These are phyloP conservation scores for Lepetodrilus schrolli DNA, from an alignment of 2,888 invertebrate species.

Conservation along the genomic window DNA sequence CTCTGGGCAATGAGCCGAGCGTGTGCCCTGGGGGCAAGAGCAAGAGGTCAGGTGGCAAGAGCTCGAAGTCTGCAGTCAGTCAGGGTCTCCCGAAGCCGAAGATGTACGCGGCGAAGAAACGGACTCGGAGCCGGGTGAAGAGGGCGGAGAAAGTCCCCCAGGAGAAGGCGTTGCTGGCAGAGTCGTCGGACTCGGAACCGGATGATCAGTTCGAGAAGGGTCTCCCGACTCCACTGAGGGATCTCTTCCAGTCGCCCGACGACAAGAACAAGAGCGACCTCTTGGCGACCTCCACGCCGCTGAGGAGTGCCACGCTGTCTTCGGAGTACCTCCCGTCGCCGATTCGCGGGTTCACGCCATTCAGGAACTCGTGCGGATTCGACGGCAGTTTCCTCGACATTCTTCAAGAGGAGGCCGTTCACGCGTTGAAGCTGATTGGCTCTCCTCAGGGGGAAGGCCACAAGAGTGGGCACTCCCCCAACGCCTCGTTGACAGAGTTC, in stretches of 20 bases:
- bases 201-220: slow-evolving; percentile 50
- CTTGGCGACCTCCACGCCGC: slow-evolving; percentile 55
- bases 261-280: slow-evolving; percentile 30
- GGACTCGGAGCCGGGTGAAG: slow-evolving; percentile 27
- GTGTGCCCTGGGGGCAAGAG: neutral
- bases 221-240: slow-evolving; percentile 44
- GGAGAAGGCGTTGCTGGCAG: slow-evolving; percentile 47
- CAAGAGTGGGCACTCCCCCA: neutral
- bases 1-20: neutral
- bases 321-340: slow-evolving; percentile 52
- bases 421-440: neutral
- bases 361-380: slow-evolving; percentile 43
- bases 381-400: slow-evolving; percentile 57
- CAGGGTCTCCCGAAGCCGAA: slow-evolving; percentile 57
- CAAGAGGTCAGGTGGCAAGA: neutral
- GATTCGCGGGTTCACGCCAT: slow-evolving; percentile 51
- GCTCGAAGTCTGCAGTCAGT: slow-evolving; percentile 32
- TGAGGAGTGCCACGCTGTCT: slow-evolving; percentile 37
- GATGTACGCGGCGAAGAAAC: slow-evolving; percentile 41
- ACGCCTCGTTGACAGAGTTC: slow-evolving; percentile 26
- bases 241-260: slow-evolving; percentile 36
- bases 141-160: slow-evolving; percentile 34
- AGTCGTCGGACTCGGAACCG: slow-evolving; percentile 48
- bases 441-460: neutral
- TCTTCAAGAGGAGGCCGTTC: slow-evolving; percentile 33